phyloP scores from a whole-genome alignment of 2,888 invertebrate species.

The Autographa gamma region DNA sequence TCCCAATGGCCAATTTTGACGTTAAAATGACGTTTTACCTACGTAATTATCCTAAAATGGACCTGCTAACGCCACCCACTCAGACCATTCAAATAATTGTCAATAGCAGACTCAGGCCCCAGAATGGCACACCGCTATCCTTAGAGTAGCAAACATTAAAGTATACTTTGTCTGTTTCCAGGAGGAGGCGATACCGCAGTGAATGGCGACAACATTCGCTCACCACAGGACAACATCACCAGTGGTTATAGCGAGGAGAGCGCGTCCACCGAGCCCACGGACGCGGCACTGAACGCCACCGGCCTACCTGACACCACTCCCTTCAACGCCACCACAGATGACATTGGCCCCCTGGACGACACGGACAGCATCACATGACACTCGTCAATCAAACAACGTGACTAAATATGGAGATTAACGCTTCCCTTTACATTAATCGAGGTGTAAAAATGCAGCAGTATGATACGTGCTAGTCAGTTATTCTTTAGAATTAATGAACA shows the following conservation, averaged over 20 bases:
- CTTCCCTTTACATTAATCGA: slow-evolving; percentile 16
- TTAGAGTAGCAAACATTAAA: too few relatives aligned
- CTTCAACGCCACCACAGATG: slow-evolving; percentile 37
- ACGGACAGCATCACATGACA: slow-evolving; percentile 68
- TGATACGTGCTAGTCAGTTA: slow-evolving; percentile 20
- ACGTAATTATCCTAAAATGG: too few relatives aligned
- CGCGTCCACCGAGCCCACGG: slow-evolving; percentile 42
- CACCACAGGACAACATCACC: slow-evolving; percentile 61
- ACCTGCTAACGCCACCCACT: too few relatives aligned
- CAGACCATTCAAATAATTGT: too few relatives aligned
- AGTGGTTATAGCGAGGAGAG: slow-evolving; percentile 56
- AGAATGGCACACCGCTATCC: too few relatives aligned
- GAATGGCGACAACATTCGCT: slow-evolving; percentile 65
- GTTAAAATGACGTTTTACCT: too few relatives aligned
- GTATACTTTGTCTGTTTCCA: slow-evolving; percentile 59
- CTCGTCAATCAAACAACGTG: slow-evolving; percentile 29
- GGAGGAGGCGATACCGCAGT: slow-evolving; percentile 87
- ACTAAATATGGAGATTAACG: slow-evolving; percentile 31
- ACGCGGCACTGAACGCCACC: slow-evolving; percentile 29
- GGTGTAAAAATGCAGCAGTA: slow-evolving; percentile 22
- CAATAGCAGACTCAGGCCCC: too few relatives aligned
- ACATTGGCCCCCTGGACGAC: slow-evolving; percentile 41
- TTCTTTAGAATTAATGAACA: slow-evolving; percentile 17
- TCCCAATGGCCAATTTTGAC: too few relatives aligned
- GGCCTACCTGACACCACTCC: slow-evolving; percentile 23